Evolutionary conservation across 2,797 vertebrate genomes (phyloP), one percentile per base, ranked within the genome.

Genomic region (Xenopus petersii): DNA sequence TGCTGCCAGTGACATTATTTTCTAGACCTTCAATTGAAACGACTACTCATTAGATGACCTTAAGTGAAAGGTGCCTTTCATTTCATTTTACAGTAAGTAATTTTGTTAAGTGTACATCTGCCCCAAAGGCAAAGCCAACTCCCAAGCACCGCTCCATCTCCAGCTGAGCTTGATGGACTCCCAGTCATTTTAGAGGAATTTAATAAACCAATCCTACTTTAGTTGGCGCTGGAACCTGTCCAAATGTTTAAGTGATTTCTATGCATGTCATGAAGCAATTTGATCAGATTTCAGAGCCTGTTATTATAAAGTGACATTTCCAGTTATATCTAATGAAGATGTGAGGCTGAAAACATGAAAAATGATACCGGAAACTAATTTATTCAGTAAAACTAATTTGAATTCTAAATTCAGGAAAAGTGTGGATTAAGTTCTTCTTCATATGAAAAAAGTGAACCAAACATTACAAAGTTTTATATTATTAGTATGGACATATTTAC

Each of bases 301-400:
- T 73, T 79, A 0, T 0, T 75, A 78, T 61, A 75, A 82, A 67
- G 72, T 84, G 74, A 78, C 71, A 81, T 84, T 82, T 83, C 55
- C 51, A 70, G 60, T 81, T 84, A 81, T 72, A 70, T 71, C 71
- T 80, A 85, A 85, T 71, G 55, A 73, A 56, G 9, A 60, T 74
- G 4, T 75, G 51, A 84, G 69, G 71, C 21, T 63, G 42, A 73
- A 78, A 64, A 78, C 65, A 69, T 80, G 33, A 84, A 85, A 84
- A 87, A 77, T 51, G 77, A 12, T 72, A 74, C 46, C 78, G 81
- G 58, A 86, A 81, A 82, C 55, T 68, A 80, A 79, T 81, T 74
- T 63, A 77, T 73, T 80, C n/a, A 71, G 67, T 64, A n/a, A 36
- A 63, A 13, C 63, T 17, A 42, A 80, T 68, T 0, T 33, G 68